A percentile compares a stretch with the other conserved stretches of the same genome.
phyloP scores from a whole-genome alignment of 1,140 invertebrate species.

The Choristoneura fumiferana region DNA sequence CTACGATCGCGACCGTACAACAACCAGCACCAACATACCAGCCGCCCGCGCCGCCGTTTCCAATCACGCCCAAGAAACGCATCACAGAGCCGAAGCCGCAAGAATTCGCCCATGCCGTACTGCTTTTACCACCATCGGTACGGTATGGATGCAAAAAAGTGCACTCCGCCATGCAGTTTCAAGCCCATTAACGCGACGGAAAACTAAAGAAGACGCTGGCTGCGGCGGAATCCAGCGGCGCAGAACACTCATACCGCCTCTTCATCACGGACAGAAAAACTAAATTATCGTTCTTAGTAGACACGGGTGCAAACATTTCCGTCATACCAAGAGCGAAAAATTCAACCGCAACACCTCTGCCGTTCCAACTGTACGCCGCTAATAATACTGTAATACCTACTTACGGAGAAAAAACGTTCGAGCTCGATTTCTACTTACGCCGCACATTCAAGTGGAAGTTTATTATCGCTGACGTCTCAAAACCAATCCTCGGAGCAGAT shows the following conservation, averaged over 20 bases:
- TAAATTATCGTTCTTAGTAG: conserved; percentile 26
- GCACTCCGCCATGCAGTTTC: conserved; percentile 2
- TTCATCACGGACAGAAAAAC: conserved; percentile 27
- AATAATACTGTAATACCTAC: conserved; percentile 34
- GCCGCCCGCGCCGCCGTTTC: not conserved
- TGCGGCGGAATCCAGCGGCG: conserved; percentile 5
- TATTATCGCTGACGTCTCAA: conserved; percentile 40
- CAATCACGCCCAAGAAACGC: not conserved
- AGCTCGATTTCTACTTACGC: conserved; percentile 32
- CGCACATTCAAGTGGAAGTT: no score
- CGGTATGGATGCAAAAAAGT: not conserved
- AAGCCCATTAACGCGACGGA: conserved; percentile 1
- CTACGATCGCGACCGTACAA: not conserved
- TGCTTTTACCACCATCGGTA: conserved; percentile 9
- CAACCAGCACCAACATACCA: not conserved
- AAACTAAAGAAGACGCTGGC: conserved; percentile 18
- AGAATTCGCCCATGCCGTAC: not conserved
- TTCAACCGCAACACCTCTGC: not conserved
- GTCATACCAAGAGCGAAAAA: conserved; percentile 23
- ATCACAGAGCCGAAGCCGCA: not conserved
- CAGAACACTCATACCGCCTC: conserved; percentile 20
- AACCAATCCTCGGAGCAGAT: conserved; percentile 53
- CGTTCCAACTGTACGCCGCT: conserved; percentile 8
- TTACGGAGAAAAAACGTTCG: conserved; percentile 35
- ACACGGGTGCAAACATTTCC: conserved; percentile 37